Conservation (phyloP, 2,797 vertebrate species). For the Anguilla pacifica region DNA sequence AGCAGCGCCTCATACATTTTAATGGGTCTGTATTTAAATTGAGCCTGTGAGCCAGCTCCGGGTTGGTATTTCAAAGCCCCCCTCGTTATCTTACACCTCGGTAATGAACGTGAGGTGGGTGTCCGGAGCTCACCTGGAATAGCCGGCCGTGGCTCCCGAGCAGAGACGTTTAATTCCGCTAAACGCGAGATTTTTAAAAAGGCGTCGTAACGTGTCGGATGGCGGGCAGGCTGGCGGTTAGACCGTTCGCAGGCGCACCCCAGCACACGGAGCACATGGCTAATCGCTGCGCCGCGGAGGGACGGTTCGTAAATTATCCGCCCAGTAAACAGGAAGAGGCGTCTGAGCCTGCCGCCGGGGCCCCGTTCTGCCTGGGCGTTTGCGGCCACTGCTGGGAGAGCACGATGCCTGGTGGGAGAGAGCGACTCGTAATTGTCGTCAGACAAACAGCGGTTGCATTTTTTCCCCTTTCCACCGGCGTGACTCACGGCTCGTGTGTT, state of each 20-base stretch:
- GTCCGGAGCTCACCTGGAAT: background rate
- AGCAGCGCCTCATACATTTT: slow-evolving; percentile 69
- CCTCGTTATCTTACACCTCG: slow-evolving; percentile 19
- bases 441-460: background rate
- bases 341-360: too few relatives aligned
- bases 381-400: background rate
- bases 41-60: background rate
- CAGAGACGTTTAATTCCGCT: background rate
- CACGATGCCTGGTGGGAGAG: background rate
- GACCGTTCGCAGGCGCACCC: background rate
- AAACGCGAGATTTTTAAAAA: background rate
- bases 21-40: slow-evolving; percentile 66
- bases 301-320: slow-evolving; percentile 17
- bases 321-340: slow-evolving; percentile 12
- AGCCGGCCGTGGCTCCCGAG: background rate
- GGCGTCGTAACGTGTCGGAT: background rate
- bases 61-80: background rate
- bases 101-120: background rate
- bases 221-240: background rate
- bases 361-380: background rate
- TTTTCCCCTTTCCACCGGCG: background rate
- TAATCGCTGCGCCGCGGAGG: background rate
- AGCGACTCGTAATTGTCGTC: background rate
- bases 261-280: background rate
- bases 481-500: background rate